Conservation (phyloP, 2,113 vertebrate genomes). For the Prunella fulvescens region DNA sequence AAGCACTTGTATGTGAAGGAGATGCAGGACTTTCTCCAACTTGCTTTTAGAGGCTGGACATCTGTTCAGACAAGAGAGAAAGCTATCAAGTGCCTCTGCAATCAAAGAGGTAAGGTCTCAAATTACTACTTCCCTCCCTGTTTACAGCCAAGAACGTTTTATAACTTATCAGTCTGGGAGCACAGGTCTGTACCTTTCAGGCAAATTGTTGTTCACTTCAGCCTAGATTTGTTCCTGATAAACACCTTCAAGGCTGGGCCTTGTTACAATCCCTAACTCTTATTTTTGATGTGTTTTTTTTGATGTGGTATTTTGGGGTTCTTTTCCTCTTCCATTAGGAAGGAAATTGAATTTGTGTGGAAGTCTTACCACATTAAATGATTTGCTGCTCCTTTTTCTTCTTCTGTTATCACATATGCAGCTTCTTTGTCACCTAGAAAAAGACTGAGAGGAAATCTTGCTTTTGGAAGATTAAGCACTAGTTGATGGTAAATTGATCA, state of each 20-base stretch:
- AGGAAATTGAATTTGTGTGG: background rate
- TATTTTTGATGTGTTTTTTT: background rate
- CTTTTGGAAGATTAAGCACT: conserved; percentile 7
- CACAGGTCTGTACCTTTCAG: background rate
- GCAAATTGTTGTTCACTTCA: background rate
- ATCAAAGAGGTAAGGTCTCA: conserved; percentile 33
- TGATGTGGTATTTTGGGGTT: fast-evolving
- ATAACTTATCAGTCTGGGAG: background rate
- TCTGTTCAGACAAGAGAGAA: background rate
- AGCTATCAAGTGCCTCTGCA: background rate
- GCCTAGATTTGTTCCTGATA: background rate
- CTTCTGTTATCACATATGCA: background rate
- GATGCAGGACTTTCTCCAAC: background rate
- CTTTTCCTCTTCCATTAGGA: background rate
- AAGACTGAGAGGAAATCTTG: background rate
- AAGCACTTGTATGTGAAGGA: background rate
- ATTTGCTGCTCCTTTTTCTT: background rate
- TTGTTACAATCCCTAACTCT: background rate
- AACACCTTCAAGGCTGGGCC: background rate
- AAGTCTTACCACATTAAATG: background rate
- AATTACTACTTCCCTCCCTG: background rate
- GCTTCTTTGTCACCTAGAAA: background rate
- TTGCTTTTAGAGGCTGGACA: background rate
- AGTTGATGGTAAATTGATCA: conserved; percentile 27
- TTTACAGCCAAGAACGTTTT: background rate